Conservation (phyloP, 2,888 invertebrate genomes). For the Leucophenga maculata region DNA sequence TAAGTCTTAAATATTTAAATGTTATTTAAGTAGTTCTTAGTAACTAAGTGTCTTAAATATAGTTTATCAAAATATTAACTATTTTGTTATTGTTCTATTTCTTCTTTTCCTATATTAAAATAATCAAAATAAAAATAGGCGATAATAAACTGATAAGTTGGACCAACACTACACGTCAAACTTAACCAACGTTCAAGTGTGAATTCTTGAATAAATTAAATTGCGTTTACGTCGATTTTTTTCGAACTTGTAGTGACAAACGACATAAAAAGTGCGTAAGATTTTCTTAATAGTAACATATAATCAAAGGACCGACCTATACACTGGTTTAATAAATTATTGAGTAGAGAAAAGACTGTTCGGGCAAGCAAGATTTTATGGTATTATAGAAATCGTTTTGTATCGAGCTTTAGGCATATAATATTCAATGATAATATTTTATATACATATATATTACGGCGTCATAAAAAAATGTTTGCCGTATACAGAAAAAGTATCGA, state of each 20-base stretch:
- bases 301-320: too few species aligned
- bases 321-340: too few species aligned
- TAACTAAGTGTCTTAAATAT: neutral
- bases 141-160: neutral
- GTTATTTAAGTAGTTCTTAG: neutral
- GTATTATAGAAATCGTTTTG: too few species aligned
- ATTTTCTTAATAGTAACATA: slow-evolving; percentile 24
- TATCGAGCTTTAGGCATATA: too few species aligned
- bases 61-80: neutral
- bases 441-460: too few species aligned
- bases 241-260: slow-evolving; percentile 17
- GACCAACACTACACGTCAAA: neutral
- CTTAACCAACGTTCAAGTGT: neutral
- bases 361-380: too few species aligned
- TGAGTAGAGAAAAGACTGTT: too few species aligned
- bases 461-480: too few species aligned
- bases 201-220: slow-evolving; percentile 14
- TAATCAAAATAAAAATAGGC: neutral
- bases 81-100: neutral
- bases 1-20: neutral
- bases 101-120: too few species aligned
- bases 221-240: too few species aligned
- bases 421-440: neutral
- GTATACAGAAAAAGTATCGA: too few species aligned
- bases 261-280: slow-evolving; percentile 56